These are phyloP conservation scores for Callyntrura guangdongensis DNA, from an alignment of 2,888 invertebrate species.

Conservation along the genomic window DNA sequence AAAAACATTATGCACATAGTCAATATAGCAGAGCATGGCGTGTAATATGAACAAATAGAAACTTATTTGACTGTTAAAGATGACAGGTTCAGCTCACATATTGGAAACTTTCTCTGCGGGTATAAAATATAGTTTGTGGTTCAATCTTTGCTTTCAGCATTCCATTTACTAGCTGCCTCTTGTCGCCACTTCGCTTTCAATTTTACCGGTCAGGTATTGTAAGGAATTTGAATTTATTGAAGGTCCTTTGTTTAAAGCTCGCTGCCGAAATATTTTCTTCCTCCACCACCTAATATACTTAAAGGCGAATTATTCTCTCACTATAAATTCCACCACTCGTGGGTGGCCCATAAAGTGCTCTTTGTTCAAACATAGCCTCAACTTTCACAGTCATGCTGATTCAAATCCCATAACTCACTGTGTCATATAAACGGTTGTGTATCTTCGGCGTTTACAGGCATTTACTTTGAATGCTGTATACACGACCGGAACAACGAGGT, in stretches of 20 bases:
- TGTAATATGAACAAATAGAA: not conserved
- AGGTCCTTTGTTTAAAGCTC: too few species aligned
- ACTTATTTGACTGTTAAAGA: not conserved
- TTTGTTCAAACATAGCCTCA: not conserved
- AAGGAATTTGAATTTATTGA: not conserved
- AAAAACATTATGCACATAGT: not conserved
- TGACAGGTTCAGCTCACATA: not conserved
- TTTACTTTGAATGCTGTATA: not conserved
- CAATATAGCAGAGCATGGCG: not conserved
- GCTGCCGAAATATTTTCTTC: too few species aligned
- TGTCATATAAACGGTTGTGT: not conserved
- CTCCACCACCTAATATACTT: too few species aligned
- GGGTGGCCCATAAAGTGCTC: too few species aligned
- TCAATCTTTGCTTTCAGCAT: too few species aligned
- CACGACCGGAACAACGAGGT: constrained; percentile 9
- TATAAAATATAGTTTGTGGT: too few species aligned
- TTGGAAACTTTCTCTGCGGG: too few species aligned
- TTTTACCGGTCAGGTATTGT: not conserved
- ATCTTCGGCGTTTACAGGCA: not conserved
- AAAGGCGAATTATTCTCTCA: not conserved
- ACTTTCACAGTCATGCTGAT: not conserved
- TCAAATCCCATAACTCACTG: constrained; percentile 20
- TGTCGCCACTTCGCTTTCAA: too few species aligned
- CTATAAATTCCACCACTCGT: not conserved
- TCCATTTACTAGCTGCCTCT: too few species aligned